Conservation (phyloP, 2,113 vertebrate species). For the Accipiter virgatus region DNA sequence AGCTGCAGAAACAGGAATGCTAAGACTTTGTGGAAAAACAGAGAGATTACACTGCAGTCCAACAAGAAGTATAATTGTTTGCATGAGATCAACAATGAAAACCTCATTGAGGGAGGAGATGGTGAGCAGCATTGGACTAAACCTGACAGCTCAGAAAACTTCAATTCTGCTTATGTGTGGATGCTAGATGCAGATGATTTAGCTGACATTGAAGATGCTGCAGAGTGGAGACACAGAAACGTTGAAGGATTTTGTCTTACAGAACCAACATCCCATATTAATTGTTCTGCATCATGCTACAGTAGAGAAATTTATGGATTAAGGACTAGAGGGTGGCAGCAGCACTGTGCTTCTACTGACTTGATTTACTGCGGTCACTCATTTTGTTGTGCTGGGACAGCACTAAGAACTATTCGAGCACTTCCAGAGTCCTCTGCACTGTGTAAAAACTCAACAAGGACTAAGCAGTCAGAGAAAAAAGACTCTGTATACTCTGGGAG, state of each 20-base stretch:
- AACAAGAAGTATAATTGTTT: conserved; percentile 46
- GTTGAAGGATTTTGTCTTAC: conserved; percentile 74
- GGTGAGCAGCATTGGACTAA: conserved; percentile 69
- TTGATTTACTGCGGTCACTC: conserved; percentile 88
- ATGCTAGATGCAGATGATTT: conserved; percentile 84
- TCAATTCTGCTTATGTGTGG: conserved; percentile 80
- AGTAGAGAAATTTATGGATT: conserved; percentile 79
- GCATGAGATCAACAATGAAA: conserved; percentile 56
- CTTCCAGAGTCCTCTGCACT: conserved; percentile 74
- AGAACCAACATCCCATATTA: conserved; percentile 71
- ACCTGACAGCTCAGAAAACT: conserved; percentile 45
- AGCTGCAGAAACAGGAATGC: conserved; percentile 62
- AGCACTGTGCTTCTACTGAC: conserved; percentile 77
- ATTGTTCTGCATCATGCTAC: conserved; percentile 78
- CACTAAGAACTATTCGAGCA: conserved; percentile 84
- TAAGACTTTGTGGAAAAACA: conserved; percentile 69
- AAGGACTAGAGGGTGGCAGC: conserved; percentile 87
- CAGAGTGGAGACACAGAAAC: conserved; percentile 83
- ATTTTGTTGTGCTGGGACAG: conserved; percentile 82
- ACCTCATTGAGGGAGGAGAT: conserved; percentile 49
- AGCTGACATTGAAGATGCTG: conserved; percentile 93
- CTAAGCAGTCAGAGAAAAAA: conserved; percentile 78
- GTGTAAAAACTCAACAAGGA: conserved; percentile 78
- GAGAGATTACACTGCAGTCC: conserved; percentile 68
- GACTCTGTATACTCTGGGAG: conserved; percentile 72